phyloP scores from a whole-genome alignment of 2,113 vertebrate genomes.

The Myiopsitta monachus region DNA sequence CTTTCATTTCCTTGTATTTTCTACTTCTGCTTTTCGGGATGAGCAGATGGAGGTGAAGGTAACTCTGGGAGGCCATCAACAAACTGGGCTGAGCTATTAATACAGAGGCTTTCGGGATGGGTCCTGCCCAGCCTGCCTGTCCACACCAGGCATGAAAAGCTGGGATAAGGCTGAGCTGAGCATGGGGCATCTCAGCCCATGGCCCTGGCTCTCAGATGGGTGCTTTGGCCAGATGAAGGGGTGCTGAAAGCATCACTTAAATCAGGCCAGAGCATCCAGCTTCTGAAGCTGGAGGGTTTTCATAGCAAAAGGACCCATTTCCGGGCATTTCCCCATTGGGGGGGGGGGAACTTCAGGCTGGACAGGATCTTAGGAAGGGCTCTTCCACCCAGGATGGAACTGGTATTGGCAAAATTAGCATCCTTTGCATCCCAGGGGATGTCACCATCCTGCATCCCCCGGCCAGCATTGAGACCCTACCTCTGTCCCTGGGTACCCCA shows the following conservation, averaged over 20 bases:
- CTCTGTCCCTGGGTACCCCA: too few species aligned
- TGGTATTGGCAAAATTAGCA: neutral
- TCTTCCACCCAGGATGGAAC: rapidly evolving
- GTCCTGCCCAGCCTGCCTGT: neutral
- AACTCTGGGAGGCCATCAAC: neutral
- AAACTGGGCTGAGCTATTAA: neutral
- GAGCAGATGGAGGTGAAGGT: neutral
- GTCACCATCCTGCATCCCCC: neutral
- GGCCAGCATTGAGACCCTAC: neutral
- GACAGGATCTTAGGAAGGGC: neutral
- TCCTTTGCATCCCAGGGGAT: neutral
- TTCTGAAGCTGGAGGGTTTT: rapidly evolving
- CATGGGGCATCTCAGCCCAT: neutral
- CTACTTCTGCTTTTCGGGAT: neutral
- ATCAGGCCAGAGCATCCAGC: neutral
- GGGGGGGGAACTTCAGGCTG: neutral
- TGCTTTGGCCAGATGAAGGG: neutral
- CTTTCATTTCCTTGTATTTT: neutral
- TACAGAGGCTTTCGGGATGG: rapidly evolving
- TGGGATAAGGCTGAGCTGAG: neutral
- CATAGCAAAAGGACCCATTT: neutral
- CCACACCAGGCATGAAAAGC: neutral
- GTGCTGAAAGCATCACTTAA: neutral
- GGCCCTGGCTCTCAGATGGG: neutral
- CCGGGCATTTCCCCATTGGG: neutral